Evolutionary conservation across 2,113 vertebrate species (phyloP), one percentile per base, ranked within the genome.

Genomic region (Apodemus speciosus): DNA sequence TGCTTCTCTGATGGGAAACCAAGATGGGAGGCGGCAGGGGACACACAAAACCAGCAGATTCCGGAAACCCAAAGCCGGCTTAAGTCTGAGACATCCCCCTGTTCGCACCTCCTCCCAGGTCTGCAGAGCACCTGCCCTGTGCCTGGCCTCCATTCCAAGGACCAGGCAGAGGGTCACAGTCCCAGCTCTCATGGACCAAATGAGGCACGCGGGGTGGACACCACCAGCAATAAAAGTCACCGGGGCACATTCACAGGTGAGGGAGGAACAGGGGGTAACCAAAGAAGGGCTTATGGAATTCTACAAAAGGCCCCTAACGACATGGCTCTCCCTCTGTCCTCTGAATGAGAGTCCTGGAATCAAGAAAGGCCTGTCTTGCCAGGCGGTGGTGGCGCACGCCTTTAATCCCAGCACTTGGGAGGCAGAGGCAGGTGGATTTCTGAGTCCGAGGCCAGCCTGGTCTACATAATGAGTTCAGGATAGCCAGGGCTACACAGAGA

Each of bases 41-140:
- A 23, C 0, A 6, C 35, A 27, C 7, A 38, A 27, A 53, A 60
- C 64, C 71, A 10, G 0, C 23, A 23, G 5, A 7, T 3, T 21
- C 0, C 23, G 40, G 43, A 32, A 35, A 75, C 25, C 32, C 75
- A 38, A 53, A 35, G 38, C 6, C 11, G 4, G 62, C 35, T 9
- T 14, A 0, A 21, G 23, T 49, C 62, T 51, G 32, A 49, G 15
- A 13, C 4, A 11, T 1, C 62, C 68, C n/a, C 9, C n/a, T 25
- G 0, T 27, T 49, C 20, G 6, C 0, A 1, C 84, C 43, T 66
- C 40, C 75, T 27, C n/a, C n/a, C 79, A 46, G 2, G 15, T 46
- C 0, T 3, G 60, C 4, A 30, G 51, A 25, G 86, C 9, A 21
- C 27, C 38, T 60, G 62, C 53, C 9, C 10, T 43, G n/a, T 30